Evolutionary conservation across 2,113 vertebrate genomes (phyloP).

Genomic region (Corythornis madagascariensis): DNA sequence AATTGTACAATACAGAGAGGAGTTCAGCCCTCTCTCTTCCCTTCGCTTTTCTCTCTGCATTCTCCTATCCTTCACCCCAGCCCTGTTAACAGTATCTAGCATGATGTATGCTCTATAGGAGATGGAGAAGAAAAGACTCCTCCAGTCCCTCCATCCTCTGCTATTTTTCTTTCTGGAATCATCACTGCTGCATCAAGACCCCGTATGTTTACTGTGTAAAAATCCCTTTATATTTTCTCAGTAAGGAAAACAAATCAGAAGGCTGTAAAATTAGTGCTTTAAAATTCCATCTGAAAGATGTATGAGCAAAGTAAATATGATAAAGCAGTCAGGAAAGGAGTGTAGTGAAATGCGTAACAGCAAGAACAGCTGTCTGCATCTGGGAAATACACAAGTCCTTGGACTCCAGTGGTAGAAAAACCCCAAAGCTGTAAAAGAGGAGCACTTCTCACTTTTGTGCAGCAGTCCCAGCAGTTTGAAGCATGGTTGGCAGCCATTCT

Average conservation of each 20-base stretch:
- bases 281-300: neutral
- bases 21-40: neutral
- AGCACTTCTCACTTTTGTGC: neutral
- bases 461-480: neutral
- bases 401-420: neutral
- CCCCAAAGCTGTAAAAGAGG: neutral
- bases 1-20: neutral
- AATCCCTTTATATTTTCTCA: neutral
- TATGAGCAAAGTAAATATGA: neutral
- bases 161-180: neutral
- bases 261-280: neutral
- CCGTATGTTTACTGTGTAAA: neutral
- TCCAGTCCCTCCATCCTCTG: neutral
- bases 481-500: neutral
- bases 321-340: neutral
- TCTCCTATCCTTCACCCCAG: neutral
- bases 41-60: neutral
- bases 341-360: neutral
- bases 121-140: neutral
- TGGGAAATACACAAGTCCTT: neutral
- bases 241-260: neutral
- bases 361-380: neutral
- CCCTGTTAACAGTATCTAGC: neutral
- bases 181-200: neutral
- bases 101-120: neutral